Evolutionary conservation across 1,140 invertebrate genomes (phyloP).

Genomic region (Eriosoma lanigerum): DNA sequence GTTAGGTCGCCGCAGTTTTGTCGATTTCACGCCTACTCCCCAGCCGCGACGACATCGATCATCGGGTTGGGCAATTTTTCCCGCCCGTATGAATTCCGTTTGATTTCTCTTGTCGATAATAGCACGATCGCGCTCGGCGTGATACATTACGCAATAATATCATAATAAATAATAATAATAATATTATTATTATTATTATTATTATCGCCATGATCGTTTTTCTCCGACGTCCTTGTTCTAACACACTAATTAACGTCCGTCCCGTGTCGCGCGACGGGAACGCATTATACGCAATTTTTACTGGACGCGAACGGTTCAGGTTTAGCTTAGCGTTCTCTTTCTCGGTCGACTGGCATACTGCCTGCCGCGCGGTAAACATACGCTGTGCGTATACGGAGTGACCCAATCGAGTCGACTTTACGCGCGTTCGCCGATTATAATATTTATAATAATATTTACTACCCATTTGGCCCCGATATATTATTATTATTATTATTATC

Average conservation of each 20-base stretch:
- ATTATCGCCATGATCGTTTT: slow-evolving; percentile 24
- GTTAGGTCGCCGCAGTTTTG: no score
- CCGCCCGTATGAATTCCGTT: no score
- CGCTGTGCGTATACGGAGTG: neutral
- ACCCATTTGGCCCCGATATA: neutral
- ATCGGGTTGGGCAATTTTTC: slow-evolving; percentile 18
- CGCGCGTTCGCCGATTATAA: no score
- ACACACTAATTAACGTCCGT: slow-evolving; percentile 12
- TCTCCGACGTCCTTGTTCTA: neutral
- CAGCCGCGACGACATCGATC: neutral
- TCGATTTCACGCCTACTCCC: neutral
- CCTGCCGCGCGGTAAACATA: neutral
- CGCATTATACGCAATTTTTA: neutral
- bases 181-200: neutral
- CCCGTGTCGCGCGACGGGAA: neutral
- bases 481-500: no score
- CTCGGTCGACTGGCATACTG: neutral
- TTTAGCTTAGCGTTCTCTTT: neutral
- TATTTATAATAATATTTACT: neutral
- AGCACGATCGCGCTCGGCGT: neutral
- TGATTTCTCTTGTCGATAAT: neutral
- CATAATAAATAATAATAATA: neutral
- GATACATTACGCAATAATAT: neutral
- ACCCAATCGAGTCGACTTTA: neutral
- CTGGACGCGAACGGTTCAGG: neutral